These are phyloP conservation scores for Chloropsis hardwickii DNA, from an alignment of 2,113 vertebrate genomes.

Conservation along the genomic window DNA sequence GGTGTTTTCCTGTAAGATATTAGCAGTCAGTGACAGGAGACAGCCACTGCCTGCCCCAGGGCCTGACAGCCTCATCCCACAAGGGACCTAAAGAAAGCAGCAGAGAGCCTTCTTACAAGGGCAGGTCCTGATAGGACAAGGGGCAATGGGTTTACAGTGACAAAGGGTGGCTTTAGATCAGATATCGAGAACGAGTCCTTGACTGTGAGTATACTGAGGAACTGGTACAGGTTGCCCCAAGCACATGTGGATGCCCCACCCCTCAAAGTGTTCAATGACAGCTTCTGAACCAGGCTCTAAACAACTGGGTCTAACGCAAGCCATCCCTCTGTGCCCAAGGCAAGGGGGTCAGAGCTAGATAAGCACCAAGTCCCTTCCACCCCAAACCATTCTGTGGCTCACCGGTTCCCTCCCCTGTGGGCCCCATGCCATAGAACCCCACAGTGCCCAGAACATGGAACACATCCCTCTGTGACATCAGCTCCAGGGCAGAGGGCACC, in stretches of 20 bases:
- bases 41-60: too few relatives aligned
- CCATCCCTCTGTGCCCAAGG: rapidly evolving
- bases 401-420: too few relatives aligned
- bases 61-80: rapidly evolving
- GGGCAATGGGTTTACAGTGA: neutral
- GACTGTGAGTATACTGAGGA: neutral
- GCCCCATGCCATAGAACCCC: neutral
- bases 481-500: neutral
- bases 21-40: neutral
- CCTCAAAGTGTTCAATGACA: neutral
- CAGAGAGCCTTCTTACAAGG: too few relatives aligned
- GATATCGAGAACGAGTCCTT: neutral
- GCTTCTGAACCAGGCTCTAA: too few relatives aligned
- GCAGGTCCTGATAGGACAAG: neutral
- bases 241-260: rapidly evolving
- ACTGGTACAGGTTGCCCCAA: rapidly evolving
- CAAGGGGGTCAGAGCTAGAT: too few relatives aligned
- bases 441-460: neutral
- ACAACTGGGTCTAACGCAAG: too few relatives aligned
- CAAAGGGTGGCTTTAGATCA: neutral
- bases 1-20: neutral
- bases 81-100: neutral
- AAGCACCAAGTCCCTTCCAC: too few relatives aligned
- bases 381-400: neutral
- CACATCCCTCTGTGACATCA: neutral